Base-by-base conservation (phyloP, 2,888 invertebrate species). In the Lepidocyrtinus sp. region DNA sequence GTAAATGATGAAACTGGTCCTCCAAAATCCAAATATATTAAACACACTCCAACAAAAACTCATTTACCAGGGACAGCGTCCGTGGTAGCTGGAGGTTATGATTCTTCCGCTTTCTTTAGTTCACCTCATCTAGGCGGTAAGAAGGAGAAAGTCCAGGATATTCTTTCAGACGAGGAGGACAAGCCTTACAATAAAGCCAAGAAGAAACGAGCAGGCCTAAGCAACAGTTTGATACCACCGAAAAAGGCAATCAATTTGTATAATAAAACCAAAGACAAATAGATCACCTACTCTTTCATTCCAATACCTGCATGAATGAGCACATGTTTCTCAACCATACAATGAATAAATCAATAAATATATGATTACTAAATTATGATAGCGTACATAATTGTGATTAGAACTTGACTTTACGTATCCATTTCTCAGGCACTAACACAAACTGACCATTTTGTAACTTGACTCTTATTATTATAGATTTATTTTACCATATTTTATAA, bases 51-150 rank as follows among this genome's bases (percentile, higher is more conserved):
- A 15, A n/a, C 27, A 5, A n/a, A 25, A 7, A 27, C 74, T 15
- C 76, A 76, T 25, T 36, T 76, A 3, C 76, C 76, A 17, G 76
- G 62, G 65, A 76, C 71, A 15, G 76, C 70, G 0, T 76, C 76
- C 0, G 65, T 71, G 5, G 61, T 76, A 9, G 76, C 70, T n/a
- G 76, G 76, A 17, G 70, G 65, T 17, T 76, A 71, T 59, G 76
- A 76, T 45, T 70, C 76, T 3, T 64, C 70, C 17, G 76, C 76
- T 21, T 76, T 76, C 50, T 76, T 24, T 26, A 76, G 70, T 24
- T 76, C 76, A 2, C 76, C 76, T 22, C 76, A 76, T 65, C 55
- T 76, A 45, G 55, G 76, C 25, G 69, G 69, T 2, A 36, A 36
- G 12, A 36, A 36, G 36, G 5, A 5, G 36, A 36, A 36, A 36